Evolutionary conservation across 2,113 vertebrate species (phyloP).

Genomic region (Xyliphius kryptos): DNA sequence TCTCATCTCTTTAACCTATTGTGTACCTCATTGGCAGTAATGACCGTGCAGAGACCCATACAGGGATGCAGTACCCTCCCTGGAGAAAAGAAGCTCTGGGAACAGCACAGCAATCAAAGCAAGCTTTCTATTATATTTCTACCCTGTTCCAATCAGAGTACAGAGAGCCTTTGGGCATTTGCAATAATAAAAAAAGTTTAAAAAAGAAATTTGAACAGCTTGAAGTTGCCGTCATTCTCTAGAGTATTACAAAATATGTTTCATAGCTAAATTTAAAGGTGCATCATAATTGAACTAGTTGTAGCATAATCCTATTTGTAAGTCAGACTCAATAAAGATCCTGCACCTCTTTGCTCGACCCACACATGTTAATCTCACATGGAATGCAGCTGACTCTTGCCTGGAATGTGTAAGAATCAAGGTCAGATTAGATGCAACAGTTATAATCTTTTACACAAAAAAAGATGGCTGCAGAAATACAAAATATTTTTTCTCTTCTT

Average conservation of each 20-base stretch:
- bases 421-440: slow-evolving; percentile 30
- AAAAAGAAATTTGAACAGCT: neutral
- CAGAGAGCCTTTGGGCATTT: slow-evolving; percentile 20
- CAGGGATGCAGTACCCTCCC: slow-evolving; percentile 51
- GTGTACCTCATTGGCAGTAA: slow-evolving; percentile 59
- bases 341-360: slow-evolving; percentile 39
- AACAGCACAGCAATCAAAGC: slow-evolving; percentile 54
- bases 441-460: slow-evolving; percentile 31
- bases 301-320: too few relatives aligned
- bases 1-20: slow-evolving; percentile 71
- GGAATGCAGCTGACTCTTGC: slow-evolving; percentile 30
- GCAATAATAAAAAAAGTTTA: neutral
- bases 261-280: too few relatives aligned
- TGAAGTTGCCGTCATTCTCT: too few relatives aligned
- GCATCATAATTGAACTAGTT: too few relatives aligned
- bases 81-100: slow-evolving; percentile 57
- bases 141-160: slow-evolving; percentile 44
- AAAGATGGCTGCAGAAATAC: slow-evolving; percentile 9
- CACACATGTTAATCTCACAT: slow-evolving; percentile 37
- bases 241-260: too few relatives aligned
- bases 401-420: slow-evolving; percentile 30
- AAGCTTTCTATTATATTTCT: slow-evolving; percentile 46
- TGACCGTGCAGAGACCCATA: slow-evolving; percentile 59
- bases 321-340: slow-evolving; percentile 38
- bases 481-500: neutral